Conservation (phyloP, 2,113 vertebrate species). For the Rhipidura dahli region DNA sequence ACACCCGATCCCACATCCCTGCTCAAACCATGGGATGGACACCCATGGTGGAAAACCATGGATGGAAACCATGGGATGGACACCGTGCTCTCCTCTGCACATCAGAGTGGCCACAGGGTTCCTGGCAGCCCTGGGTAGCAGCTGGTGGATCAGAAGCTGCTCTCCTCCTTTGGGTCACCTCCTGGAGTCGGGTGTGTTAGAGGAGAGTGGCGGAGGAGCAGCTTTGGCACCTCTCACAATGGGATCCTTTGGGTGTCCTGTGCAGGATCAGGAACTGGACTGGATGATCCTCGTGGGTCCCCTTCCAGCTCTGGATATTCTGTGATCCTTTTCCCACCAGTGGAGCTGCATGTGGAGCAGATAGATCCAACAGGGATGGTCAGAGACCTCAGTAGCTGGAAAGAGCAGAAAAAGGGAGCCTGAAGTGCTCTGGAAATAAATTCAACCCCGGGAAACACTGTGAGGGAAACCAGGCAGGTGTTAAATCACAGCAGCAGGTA, state of each 20-base stretch:
- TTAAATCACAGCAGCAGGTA: neutral
- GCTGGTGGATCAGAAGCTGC: neutral
- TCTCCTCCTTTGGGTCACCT: neutral
- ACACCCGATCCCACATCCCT: rapidly evolving
- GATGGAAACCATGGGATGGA: neutral
- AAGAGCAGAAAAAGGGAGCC: neutral
- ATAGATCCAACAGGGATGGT: neutral
- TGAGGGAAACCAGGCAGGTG: neutral
- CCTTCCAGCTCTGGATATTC: neutral
- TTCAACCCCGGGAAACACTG: neutral
- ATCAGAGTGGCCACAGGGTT: neutral
- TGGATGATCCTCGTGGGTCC: neutral
- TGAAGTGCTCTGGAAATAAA: neutral
- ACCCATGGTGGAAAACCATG: rapidly evolving
- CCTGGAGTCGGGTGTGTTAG: neutral
- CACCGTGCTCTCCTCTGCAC: neutral
- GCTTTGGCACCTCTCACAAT: neutral
- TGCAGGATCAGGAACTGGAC: neutral
- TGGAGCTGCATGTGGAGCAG: neutral
- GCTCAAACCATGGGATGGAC: neutral
- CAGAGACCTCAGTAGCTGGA: neutral
- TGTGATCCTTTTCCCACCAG: neutral
- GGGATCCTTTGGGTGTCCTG: too few relatives aligned
- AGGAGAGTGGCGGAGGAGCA: neutral
- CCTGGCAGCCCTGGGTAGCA: neutral